Evolutionary conservation across 2,113 vertebrate species (phyloP), one percentile per base, ranked within the genome.

Genomic region (Callopanchax toddi): DNA sequence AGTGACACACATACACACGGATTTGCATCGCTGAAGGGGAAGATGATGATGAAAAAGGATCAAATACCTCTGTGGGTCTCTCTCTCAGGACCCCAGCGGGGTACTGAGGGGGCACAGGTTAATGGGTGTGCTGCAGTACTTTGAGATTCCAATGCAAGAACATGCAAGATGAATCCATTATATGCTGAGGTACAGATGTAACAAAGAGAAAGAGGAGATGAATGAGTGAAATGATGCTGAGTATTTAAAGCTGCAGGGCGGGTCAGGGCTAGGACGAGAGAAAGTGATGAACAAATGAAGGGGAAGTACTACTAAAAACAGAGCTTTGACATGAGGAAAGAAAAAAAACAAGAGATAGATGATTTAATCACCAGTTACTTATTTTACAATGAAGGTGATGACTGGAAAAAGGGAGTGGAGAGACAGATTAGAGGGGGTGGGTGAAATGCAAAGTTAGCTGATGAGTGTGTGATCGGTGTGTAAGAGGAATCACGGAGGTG

Each of bases 31-130:
- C 51, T 52, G 13, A 70, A 66, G 65, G 71, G 32, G 32, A 70
- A 60, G 62, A 58, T 15, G 67, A 75, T 34, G 74, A 83, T 90
- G 76, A 90, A 87, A 86, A 44, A 16, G 64, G 48, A 81, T 82
- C 67, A 71, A 70, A 79, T 44, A 45, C 66, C 23, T 74, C 16
- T 60, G 48, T 3, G 25, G 40, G 48, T 60, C 59, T 74, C 79
- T 74, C 77, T 79, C 83, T 17, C 50, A 72, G 78, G 71, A 76
- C 51, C 66, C 43, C 11, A 12, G 50, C 51, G 23, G 60, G 73
- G 53, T 34, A 8, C 48, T 34, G 49, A 79, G 62, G 71, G 63
- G 69, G 68, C 40, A 13, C 54, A 76, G 83, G 86, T 85, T 87
- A 87, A 87, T 81, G 76, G 60, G 60, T 65, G 48, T 32, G 54